phyloP scores from a whole-genome alignment of 2,113 vertebrate genomes.

The Percopsis transmontana region DNA sequence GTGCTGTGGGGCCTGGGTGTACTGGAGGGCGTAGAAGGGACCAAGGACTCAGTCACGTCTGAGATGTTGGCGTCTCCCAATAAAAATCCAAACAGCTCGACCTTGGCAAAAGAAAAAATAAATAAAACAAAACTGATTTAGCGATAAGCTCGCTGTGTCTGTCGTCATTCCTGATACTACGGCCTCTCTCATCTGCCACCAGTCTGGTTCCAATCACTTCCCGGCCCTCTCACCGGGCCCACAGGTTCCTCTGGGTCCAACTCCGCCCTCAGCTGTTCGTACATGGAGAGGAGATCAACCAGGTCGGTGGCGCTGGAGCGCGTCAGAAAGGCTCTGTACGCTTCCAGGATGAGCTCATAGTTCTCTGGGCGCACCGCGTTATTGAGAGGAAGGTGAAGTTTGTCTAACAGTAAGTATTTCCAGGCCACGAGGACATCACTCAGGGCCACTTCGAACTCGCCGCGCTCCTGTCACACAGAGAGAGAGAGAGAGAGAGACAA shows the following conservation, averaged over 20 bases:
- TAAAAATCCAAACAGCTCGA: constrained; percentile 85
- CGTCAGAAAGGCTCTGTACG: constrained; percentile 84
- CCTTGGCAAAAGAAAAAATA: constrained; percentile 69
- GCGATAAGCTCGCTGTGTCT: constrained; percentile 18
- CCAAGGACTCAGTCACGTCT: constrained; percentile 41
- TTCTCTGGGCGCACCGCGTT: constrained; percentile 73
- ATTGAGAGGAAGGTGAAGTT: constrained; percentile 80
- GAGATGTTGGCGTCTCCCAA: constrained; percentile 54
- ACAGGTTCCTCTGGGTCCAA: constrained; percentile 75
- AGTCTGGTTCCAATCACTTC: constrained; percentile 26
- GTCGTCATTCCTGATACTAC: constrained; percentile 15
- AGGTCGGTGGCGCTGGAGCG: constrained; percentile 89
- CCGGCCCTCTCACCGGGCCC: constrained; percentile 79
- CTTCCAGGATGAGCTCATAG: constrained; percentile 80
- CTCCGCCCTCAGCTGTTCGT: constrained; percentile 64
- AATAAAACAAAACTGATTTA: constrained; percentile 3
- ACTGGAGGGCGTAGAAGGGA: constrained; percentile 68
- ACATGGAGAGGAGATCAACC: constrained; percentile 84
- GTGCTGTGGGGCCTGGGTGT: constrained; percentile 54
- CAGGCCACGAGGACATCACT: constrained; percentile 89
- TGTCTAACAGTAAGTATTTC: constrained; percentile 88
- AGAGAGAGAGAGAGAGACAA: no score
- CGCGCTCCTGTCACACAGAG: constrained; percentile 73
- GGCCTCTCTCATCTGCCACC: constrained; percentile 21
- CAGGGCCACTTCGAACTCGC: constrained; percentile 86